Evolutionary conservation across 2,797 vertebrate genomes (phyloP).

Genomic region (Thalassophryne amazonica): DNA sequence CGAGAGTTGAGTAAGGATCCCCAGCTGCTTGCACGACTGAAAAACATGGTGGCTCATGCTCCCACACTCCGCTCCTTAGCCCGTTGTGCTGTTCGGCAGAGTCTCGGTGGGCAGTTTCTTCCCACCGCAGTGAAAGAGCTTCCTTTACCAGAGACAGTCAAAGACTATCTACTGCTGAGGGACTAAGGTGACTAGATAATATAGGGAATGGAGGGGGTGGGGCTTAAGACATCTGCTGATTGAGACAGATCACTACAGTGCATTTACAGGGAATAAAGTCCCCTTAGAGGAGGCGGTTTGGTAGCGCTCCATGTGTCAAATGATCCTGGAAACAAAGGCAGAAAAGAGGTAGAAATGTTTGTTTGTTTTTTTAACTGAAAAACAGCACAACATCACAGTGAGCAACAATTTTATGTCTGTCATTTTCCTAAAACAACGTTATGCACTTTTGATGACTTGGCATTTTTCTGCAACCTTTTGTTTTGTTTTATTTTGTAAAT

Average conservation of each 20-base stretch:
- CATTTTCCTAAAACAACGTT: background rate
- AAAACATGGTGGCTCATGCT: slow-evolving; percentile 83
- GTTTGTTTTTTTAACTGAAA: background rate
- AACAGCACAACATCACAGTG: slow-evolving; percentile 3
- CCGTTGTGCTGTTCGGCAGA: slow-evolving; percentile 85
- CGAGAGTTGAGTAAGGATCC: slow-evolving; percentile 88
- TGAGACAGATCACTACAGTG: slow-evolving; percentile 24
- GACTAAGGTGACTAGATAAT: slow-evolving; percentile 62
- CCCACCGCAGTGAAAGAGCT: slow-evolving; percentile 89
- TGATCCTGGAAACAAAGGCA: slow-evolving; percentile 8
- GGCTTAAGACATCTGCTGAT: slow-evolving; percentile 24
- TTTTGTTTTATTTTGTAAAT: no score
- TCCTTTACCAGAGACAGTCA: slow-evolving; percentile 88
- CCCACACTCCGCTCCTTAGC: slow-evolving; percentile 86
- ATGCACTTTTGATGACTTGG: background rate
- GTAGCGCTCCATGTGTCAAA: slow-evolving; percentile 13
- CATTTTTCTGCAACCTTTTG: no score
- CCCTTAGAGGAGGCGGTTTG: slow-evolving; percentile 20
- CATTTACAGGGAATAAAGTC: slow-evolving; percentile 28
- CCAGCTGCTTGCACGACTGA: slow-evolving; percentile 87
- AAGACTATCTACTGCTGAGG: slow-evolving; percentile 88
- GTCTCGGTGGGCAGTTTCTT: slow-evolving; percentile 88
- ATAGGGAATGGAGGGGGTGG: no score
- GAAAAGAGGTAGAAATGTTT: slow-evolving; percentile 1
- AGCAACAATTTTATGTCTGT: slow-evolving; percentile 3